phyloP scores from a whole-genome alignment of 35 echinoderm and acorn worm genomes.

The Antedon bifida region DNA sequence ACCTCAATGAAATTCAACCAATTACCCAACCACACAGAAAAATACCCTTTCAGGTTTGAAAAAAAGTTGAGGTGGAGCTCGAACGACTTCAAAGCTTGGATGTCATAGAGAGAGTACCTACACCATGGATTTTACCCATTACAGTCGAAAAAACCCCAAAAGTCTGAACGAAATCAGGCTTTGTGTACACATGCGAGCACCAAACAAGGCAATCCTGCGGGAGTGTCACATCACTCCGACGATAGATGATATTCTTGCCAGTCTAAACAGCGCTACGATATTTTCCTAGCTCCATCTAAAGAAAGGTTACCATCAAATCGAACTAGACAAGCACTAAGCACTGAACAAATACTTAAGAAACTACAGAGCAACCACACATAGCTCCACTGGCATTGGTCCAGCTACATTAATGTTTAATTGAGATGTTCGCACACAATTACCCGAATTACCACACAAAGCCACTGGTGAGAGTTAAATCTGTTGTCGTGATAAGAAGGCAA shows the following conservation, averaged over 20 bases:
- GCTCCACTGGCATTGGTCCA: no score
- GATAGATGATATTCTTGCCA: constrained; percentile 33
- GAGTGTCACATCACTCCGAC: constrained; percentile 39
- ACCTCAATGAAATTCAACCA: constrained; percentile 24
- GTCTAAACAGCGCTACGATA: constrained; percentile 21
- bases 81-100: constrained; percentile 25
- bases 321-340: constrained; percentile 37
- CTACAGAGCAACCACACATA: no score
- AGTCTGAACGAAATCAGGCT: constrained; percentile 18
- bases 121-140: constrained; percentile 28
- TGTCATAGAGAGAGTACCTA: constrained; percentile 31
- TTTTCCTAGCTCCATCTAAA: constrained; percentile 27
- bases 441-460: no score
- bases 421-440: no score
- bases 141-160: constrained; percentile 20
- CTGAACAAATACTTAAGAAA: no score
- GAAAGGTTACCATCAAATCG: constrained; percentile 46
- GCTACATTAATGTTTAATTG: no score
- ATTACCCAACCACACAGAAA: constrained; percentile 39
- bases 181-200: constrained; percentile 30
- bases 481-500: background rate
- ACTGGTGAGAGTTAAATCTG: no score
- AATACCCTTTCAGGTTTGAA: constrained; percentile 49
- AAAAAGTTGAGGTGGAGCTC: constrained; percentile 38
- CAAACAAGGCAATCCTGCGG: constrained; percentile 17